Conservation (phyloP, 2,113 vertebrate genomes). For the Rhinopomastus cyanomelas region DNA sequence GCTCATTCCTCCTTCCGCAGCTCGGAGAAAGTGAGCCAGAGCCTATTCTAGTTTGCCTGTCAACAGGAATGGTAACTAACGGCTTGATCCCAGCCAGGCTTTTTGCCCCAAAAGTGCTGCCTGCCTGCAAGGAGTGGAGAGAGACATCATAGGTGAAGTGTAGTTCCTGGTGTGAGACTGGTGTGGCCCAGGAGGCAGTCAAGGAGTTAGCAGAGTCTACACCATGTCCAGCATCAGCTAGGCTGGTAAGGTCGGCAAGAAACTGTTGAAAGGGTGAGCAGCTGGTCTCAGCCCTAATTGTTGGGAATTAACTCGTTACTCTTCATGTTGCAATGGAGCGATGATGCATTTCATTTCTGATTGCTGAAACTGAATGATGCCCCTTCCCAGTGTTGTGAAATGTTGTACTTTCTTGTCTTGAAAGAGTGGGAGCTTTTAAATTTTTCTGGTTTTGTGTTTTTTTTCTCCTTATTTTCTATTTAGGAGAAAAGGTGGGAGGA, state of each 20-base stretch:
- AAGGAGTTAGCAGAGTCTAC: neutral
- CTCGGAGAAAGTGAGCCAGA: constrained; percentile 63
- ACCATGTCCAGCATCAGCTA: neutral
- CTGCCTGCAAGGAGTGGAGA: constrained; percentile 9
- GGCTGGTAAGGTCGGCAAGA: neutral
- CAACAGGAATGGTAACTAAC: constrained; percentile 59
- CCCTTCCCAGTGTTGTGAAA: constrained; percentile 33
- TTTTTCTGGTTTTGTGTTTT: constrained; percentile 27
- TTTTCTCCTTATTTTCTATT: constrained; percentile 50
- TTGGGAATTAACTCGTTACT: neutral
- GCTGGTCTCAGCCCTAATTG: neutral
- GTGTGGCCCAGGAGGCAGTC: neutral
- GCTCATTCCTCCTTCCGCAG: constrained; percentile 64
- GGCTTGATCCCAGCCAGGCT: constrained; percentile 33
- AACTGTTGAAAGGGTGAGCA: neutral
- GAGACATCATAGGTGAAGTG: neutral
- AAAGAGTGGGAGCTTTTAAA: constrained; percentile 27
- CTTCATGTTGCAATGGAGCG: neutral
- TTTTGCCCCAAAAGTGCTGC: constrained; percentile 41
- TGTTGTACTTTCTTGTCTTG: neutral
- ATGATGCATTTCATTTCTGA: neutral
- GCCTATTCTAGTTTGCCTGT: constrained; percentile 69
- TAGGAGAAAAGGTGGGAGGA: constrained; percentile 41
- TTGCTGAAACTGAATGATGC: neutral
- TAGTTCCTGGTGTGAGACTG: neutral